A percentile compares a stretch with the other conserved stretches of the same genome.
Conservation (phyloP, 2,888 invertebrate species). For the Psylliodes chrysocephalus region DNA sequence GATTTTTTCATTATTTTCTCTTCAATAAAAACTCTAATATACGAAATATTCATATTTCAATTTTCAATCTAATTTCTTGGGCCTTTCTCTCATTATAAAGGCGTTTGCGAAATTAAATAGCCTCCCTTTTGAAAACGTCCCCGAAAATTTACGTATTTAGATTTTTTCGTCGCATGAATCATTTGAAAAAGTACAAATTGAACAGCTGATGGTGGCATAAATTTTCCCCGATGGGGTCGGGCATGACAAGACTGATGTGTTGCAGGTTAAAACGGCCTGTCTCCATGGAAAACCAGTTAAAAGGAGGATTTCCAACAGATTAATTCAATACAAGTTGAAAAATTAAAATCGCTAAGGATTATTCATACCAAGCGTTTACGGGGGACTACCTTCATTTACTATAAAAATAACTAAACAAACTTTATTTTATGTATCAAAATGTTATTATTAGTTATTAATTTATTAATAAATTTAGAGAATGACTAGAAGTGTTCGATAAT, state of each 20-base stretch:
- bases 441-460: constrained; percentile 5
- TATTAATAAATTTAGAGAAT: no score
- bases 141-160: neutral
- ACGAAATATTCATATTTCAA: no score
- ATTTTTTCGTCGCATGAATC: constrained; percentile 27
- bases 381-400: no score
- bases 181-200: constrained; percentile 33
- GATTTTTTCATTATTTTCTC: no score
- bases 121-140: neutral
- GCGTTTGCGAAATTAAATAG: neutral
- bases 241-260: constrained; percentile 34
- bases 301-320: constrained; percentile 25
- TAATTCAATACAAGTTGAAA: constrained; percentile 2
- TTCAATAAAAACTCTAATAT: no score
- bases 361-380: no score
- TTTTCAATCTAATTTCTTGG: no score
- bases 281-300: constrained; percentile 17
- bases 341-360: neutral
- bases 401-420: no score
- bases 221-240: constrained; percentile 20
- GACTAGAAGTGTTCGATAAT: no score
- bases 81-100: no score
- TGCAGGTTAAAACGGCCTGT: constrained; percentile 34
- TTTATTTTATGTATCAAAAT: no score
- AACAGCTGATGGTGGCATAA: constrained; percentile 37